These are phyloP conservation scores for Schizopygopsis malacanthus DNA, from an alignment of 2,797 vertebrate genomes.

Conservation along the genomic window DNA sequence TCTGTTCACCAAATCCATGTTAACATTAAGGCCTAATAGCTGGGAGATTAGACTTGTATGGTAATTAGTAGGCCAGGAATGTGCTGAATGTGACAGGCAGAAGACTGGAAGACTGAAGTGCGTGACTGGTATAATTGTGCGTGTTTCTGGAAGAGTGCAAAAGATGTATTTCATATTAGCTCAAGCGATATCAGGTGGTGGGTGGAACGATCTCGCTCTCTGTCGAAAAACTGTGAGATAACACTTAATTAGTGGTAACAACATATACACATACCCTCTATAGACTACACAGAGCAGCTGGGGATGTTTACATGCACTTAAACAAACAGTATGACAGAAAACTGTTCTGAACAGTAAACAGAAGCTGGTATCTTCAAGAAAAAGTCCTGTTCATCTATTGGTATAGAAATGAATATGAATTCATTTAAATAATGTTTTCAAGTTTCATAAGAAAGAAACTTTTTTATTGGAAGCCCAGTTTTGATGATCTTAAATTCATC, in stretches of 20 bases:
- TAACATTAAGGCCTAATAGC: conserved; percentile 11
- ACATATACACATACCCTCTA: not conserved
- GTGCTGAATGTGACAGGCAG: not conserved
- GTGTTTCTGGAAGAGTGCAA: conserved; percentile 5
- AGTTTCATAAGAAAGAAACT: not conserved
- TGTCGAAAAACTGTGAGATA: conserved; percentile 28
- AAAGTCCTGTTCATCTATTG: not conserved
- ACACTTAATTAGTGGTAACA: conserved; percentile 15
- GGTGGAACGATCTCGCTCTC: conserved; percentile 24
- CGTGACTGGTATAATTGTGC: conserved; percentile 14
- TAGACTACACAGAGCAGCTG: not conserved
- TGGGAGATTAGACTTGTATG: conserved; percentile 1
- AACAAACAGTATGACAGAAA: not conserved
- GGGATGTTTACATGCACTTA: conserved; percentile 2
- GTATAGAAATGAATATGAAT: not conserved
- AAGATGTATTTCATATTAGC: conserved; percentile 13
- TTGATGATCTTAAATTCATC: not conserved
- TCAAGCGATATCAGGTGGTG: conserved; percentile 3
- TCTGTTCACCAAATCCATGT: not conserved
- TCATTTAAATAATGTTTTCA: not conserved
- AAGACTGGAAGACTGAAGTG: not conserved
- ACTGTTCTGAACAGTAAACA: no score
- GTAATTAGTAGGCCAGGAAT: conserved; percentile 13
- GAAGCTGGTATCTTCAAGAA: not conserved
- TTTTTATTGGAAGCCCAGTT: not conserved